phyloP scores from a whole-genome alignment of 2,113 vertebrate species.

The Apteryx mantelli region DNA sequence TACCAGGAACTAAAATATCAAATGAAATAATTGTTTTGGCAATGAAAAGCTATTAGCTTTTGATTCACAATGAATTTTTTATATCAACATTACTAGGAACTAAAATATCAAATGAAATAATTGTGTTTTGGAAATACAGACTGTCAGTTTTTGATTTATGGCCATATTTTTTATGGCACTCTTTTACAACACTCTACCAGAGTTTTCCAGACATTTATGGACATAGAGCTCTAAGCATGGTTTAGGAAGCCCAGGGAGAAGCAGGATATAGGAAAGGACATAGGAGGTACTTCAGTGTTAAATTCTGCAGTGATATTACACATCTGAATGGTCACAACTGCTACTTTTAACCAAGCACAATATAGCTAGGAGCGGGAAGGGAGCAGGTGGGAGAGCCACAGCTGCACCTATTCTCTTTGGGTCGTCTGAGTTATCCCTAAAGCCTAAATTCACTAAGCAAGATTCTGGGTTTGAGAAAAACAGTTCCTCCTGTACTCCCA shows the following conservation, averaged over 20 bases:
- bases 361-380: not conserved
- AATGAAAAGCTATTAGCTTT: not conserved
- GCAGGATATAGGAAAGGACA: fast-evolving
- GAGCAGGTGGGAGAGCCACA: not conserved
- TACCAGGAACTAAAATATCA: not conserved
- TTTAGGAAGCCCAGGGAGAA: not conserved
- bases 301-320: not conserved
- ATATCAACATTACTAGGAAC: not conserved
- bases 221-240: not conserved
- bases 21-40: not conserved
- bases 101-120: not conserved
- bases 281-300: not conserved
- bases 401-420: not conserved
- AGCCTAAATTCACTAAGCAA: not conserved
- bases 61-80: not conserved
- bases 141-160: not conserved
- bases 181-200: not conserved
- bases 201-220: not conserved
- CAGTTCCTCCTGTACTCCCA: not conserved
- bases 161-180: not conserved
- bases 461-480: not conserved
- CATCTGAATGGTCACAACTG: not conserved
- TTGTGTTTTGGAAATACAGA: not conserved
- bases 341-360: not conserved
- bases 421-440: not conserved